Conservation (phyloP, 2,113 vertebrate genomes). For the Gasterosteus aculeatus region DNA sequence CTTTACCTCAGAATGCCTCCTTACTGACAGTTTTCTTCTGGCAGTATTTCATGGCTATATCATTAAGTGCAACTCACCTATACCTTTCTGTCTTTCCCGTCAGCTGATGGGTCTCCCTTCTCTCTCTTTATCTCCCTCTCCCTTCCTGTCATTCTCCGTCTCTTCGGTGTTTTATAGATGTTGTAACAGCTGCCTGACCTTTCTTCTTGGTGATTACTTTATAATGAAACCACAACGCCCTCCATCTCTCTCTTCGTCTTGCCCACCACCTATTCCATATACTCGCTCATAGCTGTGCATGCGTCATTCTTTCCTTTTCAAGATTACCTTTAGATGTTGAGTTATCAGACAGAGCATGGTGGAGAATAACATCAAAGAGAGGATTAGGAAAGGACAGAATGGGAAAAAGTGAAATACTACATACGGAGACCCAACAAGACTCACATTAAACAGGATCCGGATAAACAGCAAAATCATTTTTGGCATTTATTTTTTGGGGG, state of each 20-base stretch:
- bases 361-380: neutral
- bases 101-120: slow-evolving; percentile 3
- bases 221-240: slow-evolving; percentile 71
- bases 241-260: slow-evolving; percentile 29
- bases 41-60: slow-evolving; percentile 51
- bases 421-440: neutral
- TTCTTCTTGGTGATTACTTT: slow-evolving; percentile 73
- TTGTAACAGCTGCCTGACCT: slow-evolving; percentile 73
- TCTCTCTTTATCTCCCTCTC: slow-evolving; percentile 16
- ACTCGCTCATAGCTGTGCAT: slow-evolving; percentile 22
- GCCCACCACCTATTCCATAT: slow-evolving; percentile 14
- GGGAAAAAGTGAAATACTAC: neutral
- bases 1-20: slow-evolving; percentile 5
- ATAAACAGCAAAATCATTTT: neutral
- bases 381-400: neutral
- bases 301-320: slow-evolving; percentile 39
- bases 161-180: slow-evolving; percentile 65
- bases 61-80: slow-evolving; percentile 45
- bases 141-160: slow-evolving; percentile 10
- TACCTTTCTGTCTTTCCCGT: slow-evolving; percentile 18
- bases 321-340: slow-evolving; percentile 35
- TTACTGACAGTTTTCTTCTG: slow-evolving; percentile 45
- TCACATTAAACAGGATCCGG: neutral
- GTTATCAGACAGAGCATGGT: neutral
- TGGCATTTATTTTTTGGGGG: neutral